Conservation (phyloP, 1,140 invertebrate species). For the Aphelinus certus region DNA sequence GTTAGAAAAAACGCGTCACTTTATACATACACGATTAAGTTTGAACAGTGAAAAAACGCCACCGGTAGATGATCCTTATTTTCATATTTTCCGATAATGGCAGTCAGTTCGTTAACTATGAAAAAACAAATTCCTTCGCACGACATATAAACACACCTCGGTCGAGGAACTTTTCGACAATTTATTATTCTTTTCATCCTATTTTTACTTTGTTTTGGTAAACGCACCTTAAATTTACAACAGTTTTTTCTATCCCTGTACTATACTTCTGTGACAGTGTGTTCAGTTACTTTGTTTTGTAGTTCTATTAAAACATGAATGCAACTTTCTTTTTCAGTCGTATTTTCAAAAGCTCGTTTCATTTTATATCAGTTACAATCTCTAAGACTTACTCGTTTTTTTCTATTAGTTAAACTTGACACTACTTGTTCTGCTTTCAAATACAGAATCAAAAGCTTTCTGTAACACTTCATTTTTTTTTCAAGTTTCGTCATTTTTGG, state of each 20-base stretch:
- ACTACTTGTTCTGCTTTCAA: neutral
- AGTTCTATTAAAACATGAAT: slow-evolving; percentile 30
- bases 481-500: neutral
- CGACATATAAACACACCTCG: slow-evolving; percentile 34
- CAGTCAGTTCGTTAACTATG: slow-evolving; percentile 36
- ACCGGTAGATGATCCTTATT: slow-evolving; percentile 6
- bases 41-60: slow-evolving; percentile 19
- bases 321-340: slow-evolving; percentile 38
- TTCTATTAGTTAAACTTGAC: neutral
- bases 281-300: neutral
- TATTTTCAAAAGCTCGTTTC: slow-evolving; percentile 26
- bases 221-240: slow-evolving; percentile 34
- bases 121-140: slow-evolving; percentile 33
- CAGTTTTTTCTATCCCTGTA: slow-evolving; percentile 30
- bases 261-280: slow-evolving; percentile 25
- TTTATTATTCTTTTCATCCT: slow-evolving; percentile 21
- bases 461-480: slow-evolving; percentile 2
- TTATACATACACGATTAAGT: slow-evolving; percentile 11
- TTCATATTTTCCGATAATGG: slow-evolving; percentile 28
- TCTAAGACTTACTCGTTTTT: slow-evolving; percentile 3
- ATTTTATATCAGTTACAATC: slow-evolving; percentile 1
- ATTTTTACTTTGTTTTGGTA: slow-evolving; percentile 16
- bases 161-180: slow-evolving; percentile 31
- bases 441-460: slow-evolving; percentile 15
- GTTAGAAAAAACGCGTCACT: slow-evolving; percentile 14